Base-by-base conservation (phyloP, 1,140 invertebrate genomes). In the Panagrolaimus sp. region DNA sequence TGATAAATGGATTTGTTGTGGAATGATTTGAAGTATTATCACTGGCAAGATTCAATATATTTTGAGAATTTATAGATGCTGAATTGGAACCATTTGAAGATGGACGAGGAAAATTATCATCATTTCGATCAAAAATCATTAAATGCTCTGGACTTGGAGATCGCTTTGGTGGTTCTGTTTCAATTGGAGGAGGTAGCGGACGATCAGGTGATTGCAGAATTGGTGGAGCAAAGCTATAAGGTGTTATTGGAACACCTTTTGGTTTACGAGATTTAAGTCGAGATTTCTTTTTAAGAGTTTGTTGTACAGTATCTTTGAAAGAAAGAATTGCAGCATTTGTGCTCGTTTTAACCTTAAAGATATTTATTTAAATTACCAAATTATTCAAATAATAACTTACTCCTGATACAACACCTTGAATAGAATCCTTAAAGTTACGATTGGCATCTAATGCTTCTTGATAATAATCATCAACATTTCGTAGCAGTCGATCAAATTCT, bases 401-500 rank as follows among this genome's bases (percentile, higher is more conserved):
- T 16, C 51, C 51, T 1, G 20, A 25, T 5, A 57, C 51, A 16
- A 27, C 51, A 3, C n/a, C 51, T 20, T 57, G 51, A 57, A 57
- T 27, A 57, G 20, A 25, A 20, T 57, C 51, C 0, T 16, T 13
- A 20, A 57, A 57, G 8, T 27, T 57, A 2, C 51, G 51, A 57
- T 16, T 57, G 4, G 51, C 51, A 11, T 57, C 51, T 27, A 25
- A 11, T 1, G 51, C 51, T 25, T 57, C 51, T 23, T 57, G 51
- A 16, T 57, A 57, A 27, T 57, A 57, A 20, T 57, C 51, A 57
- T 57, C 51, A 8, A 57, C 51, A 57, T 57, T 57, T 0, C 51
- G 8, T 4, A 57, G n/a, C 51, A 57, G n/a, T 27, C 51, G 51
- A 57, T 57, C 51, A 27, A 57, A 57, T 27, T 57, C 51, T 5